Evolutionary conservation across 2,797 vertebrate species (phyloP).

Genomic region (Siniperca undulata): DNA sequence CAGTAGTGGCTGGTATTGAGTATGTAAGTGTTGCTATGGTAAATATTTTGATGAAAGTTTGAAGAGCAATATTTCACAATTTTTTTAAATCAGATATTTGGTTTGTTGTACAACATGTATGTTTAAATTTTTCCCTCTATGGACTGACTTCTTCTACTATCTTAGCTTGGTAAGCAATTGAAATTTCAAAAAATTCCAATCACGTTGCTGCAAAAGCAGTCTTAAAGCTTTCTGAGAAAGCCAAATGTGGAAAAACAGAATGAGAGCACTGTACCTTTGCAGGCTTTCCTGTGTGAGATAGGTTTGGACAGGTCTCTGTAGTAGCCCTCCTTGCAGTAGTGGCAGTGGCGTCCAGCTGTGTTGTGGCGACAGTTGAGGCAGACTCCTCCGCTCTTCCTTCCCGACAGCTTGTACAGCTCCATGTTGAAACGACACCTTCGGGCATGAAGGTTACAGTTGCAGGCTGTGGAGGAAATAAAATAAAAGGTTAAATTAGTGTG

Average conservation of each 20-base stretch:
- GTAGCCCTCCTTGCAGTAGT: conserved; percentile 98
- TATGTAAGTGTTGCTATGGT: neutral
- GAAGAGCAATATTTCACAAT: neutral
- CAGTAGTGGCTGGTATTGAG: neutral
- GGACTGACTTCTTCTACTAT: neutral
- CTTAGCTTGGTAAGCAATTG: neutral
- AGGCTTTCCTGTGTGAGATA: conserved; percentile 95
- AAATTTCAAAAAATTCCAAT: no score
- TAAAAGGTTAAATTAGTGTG: neutral
- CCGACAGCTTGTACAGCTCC: conserved; percentile 97
- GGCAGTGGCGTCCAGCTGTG: conserved; percentile 95
- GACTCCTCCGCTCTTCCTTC: conserved; percentile 95
- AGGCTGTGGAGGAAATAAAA: conserved; percentile 83
- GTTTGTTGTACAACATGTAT: neutral
- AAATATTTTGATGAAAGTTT: neutral
- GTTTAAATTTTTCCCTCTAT: neutral
- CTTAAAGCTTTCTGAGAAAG: neutral
- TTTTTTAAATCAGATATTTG: neutral
- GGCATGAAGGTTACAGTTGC: conserved; percentile 96
- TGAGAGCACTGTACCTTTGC: conserved; percentile 88
- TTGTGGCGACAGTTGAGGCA: conserved; percentile 98
- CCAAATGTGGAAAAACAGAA: no score
- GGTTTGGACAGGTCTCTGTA: conserved; percentile 95
- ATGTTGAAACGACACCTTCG: conserved; percentile 97
- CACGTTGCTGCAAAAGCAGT: neutral